Conservation (phyloP, 2,888 invertebrate genomes). For the Scaptomyza tumidula region DNA sequence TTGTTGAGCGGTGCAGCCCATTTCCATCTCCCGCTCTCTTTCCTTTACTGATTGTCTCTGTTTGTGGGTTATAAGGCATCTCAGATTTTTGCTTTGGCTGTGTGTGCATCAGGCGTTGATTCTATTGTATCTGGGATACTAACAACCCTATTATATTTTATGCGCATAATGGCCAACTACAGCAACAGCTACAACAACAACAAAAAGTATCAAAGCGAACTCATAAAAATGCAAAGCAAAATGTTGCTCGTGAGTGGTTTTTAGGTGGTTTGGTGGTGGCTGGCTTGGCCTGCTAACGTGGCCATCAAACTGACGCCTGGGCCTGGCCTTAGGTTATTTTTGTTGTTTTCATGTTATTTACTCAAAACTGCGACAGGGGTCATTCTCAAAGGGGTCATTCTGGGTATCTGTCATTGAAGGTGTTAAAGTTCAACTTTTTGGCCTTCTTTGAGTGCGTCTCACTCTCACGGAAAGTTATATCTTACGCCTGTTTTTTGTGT, state of each 20-base stretch:
- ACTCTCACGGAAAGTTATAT: neutral
- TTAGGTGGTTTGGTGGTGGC: slow-evolving; percentile 16
- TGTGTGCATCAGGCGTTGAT: slow-evolving; percentile 57
- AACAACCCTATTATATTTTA: slow-evolving; percentile 78
- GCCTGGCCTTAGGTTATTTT: slow-evolving; percentile 66
- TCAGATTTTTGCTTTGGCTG: slow-evolving; percentile 63
- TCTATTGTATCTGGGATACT: slow-evolving; percentile 70
- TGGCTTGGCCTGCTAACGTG: slow-evolving; percentile 2
- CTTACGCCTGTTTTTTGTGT: neutral
- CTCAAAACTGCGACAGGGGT: slow-evolving; percentile 77
- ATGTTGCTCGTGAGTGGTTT: slow-evolving; percentile 50
- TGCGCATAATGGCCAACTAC: slow-evolving; percentile 77
- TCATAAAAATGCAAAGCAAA: slow-evolving; percentile 57
- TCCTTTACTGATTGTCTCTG: slow-evolving; percentile 5
- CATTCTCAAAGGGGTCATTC: slow-evolving; percentile 71
- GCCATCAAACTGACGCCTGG: slow-evolving; percentile 29
- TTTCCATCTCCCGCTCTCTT: neutral
- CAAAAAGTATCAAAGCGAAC: slow-evolving; percentile 34
- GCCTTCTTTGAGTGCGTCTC: slow-evolving; percentile 42
- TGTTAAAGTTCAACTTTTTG: slow-evolving; percentile 78
- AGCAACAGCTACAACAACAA: slow-evolving; percentile 18
- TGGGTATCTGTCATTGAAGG: slow-evolving; percentile 73
- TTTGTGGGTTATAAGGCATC: slow-evolving; percentile 57
- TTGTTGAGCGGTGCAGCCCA: slow-evolving; percentile 19
- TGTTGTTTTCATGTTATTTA: slow-evolving; percentile 77